Base-by-base conservation (phyloP, 2,113 vertebrate species). In the Leptobrachium leishanense region DNA sequence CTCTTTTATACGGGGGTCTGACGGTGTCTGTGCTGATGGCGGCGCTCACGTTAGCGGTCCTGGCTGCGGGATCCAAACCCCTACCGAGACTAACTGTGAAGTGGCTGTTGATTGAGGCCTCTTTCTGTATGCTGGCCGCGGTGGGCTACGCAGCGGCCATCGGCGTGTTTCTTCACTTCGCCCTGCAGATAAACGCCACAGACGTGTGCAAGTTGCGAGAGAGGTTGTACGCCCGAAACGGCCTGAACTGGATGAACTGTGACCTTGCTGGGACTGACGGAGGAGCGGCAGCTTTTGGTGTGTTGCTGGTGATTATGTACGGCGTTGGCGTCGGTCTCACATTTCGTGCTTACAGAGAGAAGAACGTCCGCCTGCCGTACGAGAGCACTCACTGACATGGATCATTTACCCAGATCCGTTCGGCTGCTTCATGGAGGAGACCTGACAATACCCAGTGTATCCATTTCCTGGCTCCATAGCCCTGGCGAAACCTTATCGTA, bases 231-330 rank as follows among this genome's bases (percentile, higher is more conserved):
- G 85, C 86, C 65, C 82, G 87, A 59, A 88, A 81, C 54, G 90
- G 90, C 15, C 86, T 90, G 72, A 90, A 85, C 63, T 91, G 89
- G 89, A 89, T 90, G 88, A 89, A 91, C 82, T 91, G 90, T 82
- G 77, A 89, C 77, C 72, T 91, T 53, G 67, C 86, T 0, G 90
- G 90, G 43, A 88, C 88, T 0, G 90, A 91, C 0, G 90, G 86
- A 2, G 89, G 88, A 0, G 88, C 88, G 0, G 90, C 86, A 75
- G 84, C 86, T 75, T 91, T 91, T 12, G 89, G 83, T 5, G 84
- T 90, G 53, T 73, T 89, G 1, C 84, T 90, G 53, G 83, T 87
- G 31, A 65, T 89, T 3, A 80, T 82, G 68, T 89, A 91, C 0
- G 2, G 71, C 0, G 76, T 43, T 66, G 89, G 90, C 2, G 78